phyloP scores from a whole-genome alignment of 2,797 vertebrate species.

The Onychomys torridus region DNA sequence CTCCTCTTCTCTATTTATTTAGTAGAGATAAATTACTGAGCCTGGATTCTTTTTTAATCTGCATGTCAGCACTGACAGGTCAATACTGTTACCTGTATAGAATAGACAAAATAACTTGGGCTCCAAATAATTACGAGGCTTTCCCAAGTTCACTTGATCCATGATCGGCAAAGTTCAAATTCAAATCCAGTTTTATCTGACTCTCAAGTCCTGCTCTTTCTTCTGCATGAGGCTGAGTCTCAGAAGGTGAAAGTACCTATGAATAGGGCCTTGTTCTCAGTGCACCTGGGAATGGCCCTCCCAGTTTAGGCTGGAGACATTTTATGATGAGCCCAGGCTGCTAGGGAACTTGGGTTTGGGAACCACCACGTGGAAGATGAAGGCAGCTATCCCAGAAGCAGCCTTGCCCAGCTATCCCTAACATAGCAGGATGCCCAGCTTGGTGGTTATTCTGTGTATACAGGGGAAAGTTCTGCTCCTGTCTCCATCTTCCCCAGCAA shows the following conservation, averaged over 20 bases:
- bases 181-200: background rate
- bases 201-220: background rate
- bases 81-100: background rate
- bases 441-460: background rate
- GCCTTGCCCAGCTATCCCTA: too few species aligned
- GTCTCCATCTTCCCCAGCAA: background rate
- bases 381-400: background rate
- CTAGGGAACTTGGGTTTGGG: background rate
- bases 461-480: conserved; percentile 5
- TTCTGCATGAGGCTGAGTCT: background rate
- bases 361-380: background rate
- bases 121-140: background rate
- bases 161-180: background rate
- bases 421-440: background rate
- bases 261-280: conserved; percentile 2
- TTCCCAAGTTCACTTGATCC: background rate
- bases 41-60: background rate
- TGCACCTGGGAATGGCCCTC: background rate
- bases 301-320: background rate
- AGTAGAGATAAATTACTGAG: background rate
- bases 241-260: background rate
- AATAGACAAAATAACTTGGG: background rate
- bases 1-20: background rate
- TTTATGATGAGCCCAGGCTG: background rate
- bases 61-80: background rate